These are phyloP conservation scores for Phortica variegata DNA, from an alignment of 1,140 invertebrate genomes.

Conservation along the genomic window DNA sequence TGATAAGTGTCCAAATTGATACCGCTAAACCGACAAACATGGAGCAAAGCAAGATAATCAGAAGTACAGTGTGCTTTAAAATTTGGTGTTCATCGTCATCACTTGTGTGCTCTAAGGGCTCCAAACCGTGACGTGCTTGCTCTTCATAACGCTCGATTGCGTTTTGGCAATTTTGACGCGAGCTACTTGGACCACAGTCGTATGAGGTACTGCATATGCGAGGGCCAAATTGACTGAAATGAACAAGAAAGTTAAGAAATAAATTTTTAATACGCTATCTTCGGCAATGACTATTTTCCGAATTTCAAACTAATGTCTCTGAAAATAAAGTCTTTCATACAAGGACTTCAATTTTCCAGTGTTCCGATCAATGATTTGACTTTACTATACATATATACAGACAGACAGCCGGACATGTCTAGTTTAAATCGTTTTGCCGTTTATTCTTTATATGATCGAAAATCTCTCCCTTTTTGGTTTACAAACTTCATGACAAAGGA, in stretches of 20 bases:
- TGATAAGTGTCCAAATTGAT: constrained; percentile 81
- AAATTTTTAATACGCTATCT: no score
- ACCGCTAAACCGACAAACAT: constrained; percentile 89
- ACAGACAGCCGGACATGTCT: no score
- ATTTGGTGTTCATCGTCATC: constrained; percentile 69
- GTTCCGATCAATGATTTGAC: no score
- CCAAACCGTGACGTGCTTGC: constrained; percentile 58
- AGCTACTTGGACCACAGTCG: constrained; percentile 57
- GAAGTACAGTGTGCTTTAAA: constrained; percentile 78
- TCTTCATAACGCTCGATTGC: constrained; percentile 61
- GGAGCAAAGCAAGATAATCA: constrained; percentile 76
- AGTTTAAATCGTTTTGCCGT: no score
- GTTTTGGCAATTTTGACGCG: constrained; percentile 60
- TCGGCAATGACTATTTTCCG: no score
- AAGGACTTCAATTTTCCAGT: no score
- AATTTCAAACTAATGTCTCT: background rate
- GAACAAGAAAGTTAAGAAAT: background rate
- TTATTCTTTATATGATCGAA: no score
- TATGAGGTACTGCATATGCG: constrained; percentile 59
- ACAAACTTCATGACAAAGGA: no score
- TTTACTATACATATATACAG: no score
- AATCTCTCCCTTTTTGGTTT: no score
- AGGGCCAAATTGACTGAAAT: constrained; percentile 10
- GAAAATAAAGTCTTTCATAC: no score
- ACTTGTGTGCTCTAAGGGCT: constrained; percentile 61